These are phyloP conservation scores for Lacanobia oleracea DNA, from an alignment of 2,888 invertebrate species.

Conservation along the genomic window DNA sequence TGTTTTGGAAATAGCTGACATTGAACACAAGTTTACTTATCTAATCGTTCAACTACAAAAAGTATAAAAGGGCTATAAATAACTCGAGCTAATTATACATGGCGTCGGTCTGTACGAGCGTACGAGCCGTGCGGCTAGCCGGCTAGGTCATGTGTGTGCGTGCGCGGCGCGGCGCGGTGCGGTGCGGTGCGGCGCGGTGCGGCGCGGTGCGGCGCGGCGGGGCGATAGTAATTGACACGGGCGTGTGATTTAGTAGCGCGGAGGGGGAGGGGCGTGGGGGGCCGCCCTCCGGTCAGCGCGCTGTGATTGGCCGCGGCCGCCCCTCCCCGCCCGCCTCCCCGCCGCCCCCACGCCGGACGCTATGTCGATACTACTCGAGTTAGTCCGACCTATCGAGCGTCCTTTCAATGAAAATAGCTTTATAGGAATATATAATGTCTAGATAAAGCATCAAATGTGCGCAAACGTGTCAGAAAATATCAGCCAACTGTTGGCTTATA, in stretches of 20 bases:
- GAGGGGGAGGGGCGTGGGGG: slow-evolving; percentile 61
- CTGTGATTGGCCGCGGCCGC: slow-evolving; percentile 43
- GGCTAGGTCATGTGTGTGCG: not conserved
- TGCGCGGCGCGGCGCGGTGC: not conserved
- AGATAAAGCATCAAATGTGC: no score
- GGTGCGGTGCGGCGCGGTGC: not conserved
- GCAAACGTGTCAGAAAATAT: no score
- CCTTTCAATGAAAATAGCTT: not conserved
- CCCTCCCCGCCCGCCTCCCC: slow-evolving; percentile 26
- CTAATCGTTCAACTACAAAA: slow-evolving; percentile 1
- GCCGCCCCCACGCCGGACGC: slow-evolving; percentile 22
- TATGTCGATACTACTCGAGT: slow-evolving; percentile 16
- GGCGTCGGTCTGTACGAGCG: not conserved
- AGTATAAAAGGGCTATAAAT: slow-evolving; percentile 2
- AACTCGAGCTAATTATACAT: slow-evolving; percentile 10
- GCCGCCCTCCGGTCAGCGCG: slow-evolving; percentile 63
- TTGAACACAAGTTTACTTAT: not conserved
- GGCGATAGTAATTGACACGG: slow-evolving; percentile 71
- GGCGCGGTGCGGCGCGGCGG: slow-evolving; percentile 8
- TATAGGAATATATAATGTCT: no score
- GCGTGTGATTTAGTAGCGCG: slow-evolving; percentile 68
- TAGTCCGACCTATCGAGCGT: slow-evolving; percentile 1
- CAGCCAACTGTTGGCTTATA: no score
- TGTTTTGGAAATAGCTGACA: not conserved
- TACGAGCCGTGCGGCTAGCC: not conserved